Conservation (phyloP, 2,113 vertebrate species). For the Thermophis baileyi region DNA sequence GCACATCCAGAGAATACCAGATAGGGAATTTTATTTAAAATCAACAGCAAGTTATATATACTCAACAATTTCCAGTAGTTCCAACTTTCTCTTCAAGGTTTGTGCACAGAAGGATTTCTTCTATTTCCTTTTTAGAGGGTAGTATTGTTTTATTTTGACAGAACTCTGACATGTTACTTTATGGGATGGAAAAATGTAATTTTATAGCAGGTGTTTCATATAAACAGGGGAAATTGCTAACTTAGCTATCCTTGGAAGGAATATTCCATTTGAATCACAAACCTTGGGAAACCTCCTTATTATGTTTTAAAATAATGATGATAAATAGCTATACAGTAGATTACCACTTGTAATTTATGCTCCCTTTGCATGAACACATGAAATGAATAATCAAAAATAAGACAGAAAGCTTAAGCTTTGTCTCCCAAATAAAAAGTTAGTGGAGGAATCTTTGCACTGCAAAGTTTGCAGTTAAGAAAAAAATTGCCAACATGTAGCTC, state of each 20-base stretch:
- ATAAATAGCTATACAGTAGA: background rate
- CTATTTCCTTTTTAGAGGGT: background rate
- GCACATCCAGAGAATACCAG: background rate
- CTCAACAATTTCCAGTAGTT: background rate
- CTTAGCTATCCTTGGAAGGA: background rate
- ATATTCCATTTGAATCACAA: background rate
- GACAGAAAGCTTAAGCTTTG: background rate
- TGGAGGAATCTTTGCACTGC: background rate
- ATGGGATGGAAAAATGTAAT: background rate
- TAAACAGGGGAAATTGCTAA: background rate
- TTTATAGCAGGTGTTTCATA: background rate
- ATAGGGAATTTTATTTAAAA: background rate
- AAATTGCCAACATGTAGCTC: background rate
- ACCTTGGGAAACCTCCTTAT: background rate
- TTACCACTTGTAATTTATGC: background rate
- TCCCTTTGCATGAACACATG: background rate
- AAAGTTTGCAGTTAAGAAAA: background rate
- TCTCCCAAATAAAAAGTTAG: background rate
- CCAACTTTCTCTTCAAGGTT: background rate
- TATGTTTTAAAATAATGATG: background rate
- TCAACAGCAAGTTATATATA: background rate
- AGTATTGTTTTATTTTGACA: background rate
- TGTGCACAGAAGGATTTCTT: background rate
- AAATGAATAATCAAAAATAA: background rate
- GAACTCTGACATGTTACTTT: background rate